Evolutionary conservation across 2,113 vertebrate species (phyloP).

Genomic region (Myrmecobius fasciatus): DNA sequence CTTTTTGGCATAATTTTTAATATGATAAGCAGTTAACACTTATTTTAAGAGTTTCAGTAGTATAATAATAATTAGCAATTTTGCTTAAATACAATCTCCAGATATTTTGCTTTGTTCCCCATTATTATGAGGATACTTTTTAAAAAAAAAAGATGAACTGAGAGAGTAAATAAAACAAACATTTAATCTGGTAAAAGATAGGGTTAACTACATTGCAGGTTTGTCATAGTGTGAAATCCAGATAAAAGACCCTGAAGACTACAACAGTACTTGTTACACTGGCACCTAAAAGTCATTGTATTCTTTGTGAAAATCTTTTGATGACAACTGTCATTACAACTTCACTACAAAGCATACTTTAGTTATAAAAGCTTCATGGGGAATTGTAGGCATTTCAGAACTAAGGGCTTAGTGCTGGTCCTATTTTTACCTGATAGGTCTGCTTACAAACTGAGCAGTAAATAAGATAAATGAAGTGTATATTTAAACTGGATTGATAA

Average conservation of each 20-base stretch:
- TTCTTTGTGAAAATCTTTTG: conserved; percentile 73
- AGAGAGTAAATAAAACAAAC: not conserved
- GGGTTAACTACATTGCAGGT: conserved; percentile 71
- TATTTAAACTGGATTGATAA: conserved; percentile 46
- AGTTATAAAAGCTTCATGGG: conserved; percentile 71
- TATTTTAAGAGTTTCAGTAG: conserved; percentile 8
- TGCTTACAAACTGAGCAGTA: conserved; percentile 67
- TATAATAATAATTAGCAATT: not conserved
- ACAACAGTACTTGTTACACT: conserved; percentile 69
- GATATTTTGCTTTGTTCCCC: not conserved
- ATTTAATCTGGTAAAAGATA: conserved; percentile 46
- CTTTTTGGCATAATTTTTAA: not conserved
- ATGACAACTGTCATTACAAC: conserved; percentile 82
- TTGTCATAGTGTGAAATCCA: conserved; percentile 61
- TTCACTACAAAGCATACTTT: conserved; percentile 75
- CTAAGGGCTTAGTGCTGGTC: conserved; percentile 67
- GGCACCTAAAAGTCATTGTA: conserved; percentile 78
- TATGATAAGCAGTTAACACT: not conserved
- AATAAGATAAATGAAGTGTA: conserved; percentile 69
- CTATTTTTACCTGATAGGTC: conserved; percentile 75
- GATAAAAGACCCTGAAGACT: conserved; percentile 59
- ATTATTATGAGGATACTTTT: not conserved
- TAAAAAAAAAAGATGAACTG: not conserved
- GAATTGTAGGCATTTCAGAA: conserved; percentile 73
- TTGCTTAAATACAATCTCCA: not conserved